Conservation (phyloP, 2,113 vertebrate genomes). For the Nyctibius bracteatus region DNA sequence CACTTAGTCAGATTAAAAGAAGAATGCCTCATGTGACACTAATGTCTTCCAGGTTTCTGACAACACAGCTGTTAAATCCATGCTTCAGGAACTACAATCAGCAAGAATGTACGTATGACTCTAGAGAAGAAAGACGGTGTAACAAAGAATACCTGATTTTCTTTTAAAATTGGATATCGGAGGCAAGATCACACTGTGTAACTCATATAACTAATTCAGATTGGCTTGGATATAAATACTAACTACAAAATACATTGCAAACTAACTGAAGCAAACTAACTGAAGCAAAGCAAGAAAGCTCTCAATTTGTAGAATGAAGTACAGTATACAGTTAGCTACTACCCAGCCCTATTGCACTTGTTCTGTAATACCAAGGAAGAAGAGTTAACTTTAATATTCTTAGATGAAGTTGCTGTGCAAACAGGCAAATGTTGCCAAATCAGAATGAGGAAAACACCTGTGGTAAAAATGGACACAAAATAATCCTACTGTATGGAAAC, state of each 20-base stretch:
- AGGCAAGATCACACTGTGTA: neutral
- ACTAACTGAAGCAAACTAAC: neutral
- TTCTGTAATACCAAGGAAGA: neutral
- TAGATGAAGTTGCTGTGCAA: neutral
- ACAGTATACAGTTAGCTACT: neutral
- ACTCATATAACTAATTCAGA: neutral
- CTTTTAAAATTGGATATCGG: neutral
- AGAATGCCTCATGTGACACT: neutral
- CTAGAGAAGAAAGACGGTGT: neutral
- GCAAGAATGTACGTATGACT: neutral
- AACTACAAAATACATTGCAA: neutral
- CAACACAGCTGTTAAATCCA: neutral
- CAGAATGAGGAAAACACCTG: neutral
- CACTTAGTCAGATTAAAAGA: neutral
- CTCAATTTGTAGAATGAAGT: neutral
- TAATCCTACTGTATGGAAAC: neutral
- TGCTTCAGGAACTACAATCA: neutral
- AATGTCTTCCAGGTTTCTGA: neutral
- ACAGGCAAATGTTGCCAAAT: neutral
- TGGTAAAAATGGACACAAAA: neutral
- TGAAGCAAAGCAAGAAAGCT: neutral
- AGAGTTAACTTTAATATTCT: neutral
- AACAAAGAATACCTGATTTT: neutral
- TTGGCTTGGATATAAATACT: neutral
- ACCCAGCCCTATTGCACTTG: neutral